Base-by-base conservation (phyloP, 2,797 vertebrate genomes). In the Hypotaenidia philippensis region DNA sequence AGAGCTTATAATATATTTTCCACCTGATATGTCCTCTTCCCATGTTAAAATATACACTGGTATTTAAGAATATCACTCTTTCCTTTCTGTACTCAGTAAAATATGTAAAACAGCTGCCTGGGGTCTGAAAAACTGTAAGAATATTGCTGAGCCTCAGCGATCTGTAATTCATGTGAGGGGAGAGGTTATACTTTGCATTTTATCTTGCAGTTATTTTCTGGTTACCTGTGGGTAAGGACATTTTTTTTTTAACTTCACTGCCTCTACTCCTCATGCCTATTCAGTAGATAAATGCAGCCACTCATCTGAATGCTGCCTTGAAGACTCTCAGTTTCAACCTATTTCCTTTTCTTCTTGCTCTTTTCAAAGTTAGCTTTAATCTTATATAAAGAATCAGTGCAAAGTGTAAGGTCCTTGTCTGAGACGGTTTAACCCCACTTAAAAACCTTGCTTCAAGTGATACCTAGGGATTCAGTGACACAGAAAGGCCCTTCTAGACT, bases 1-100 rank as follows among this genome's bases (percentile, higher is more conserved):
- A 80, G 45, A 65, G 49, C 60, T 90, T 85, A 25, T 77, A n/a
- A 83, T 92, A 83, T 56, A 45, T 87, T 83, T 91, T 83, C 57
- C 65, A 76, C 50, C 41, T 71, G 71, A 63, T 71, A 69, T 23
- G 68, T 59, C 29, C 49, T 74, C 82, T 92, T 78, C 47, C 57
- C 49, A 4, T 61, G 55, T 88, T 88, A 86, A n/a, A 44, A 40
- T 15, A 49, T 5, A 25, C 55, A 25, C 19, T 64, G 53, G 11
- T 53, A 19, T 76, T 79, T 53, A 69, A 61, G n/a, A 56, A 6
- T 49, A 56, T 66, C 59, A 13, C 50, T 75, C 40, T 70, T 66
- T 74, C 36, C 56, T 71, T 91, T 83, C 82, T 57, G 16, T 50
- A 27, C 27, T 60, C 27, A 13, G 5, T 64, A 47, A 83, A 83